Evolutionary conservation across 2,113 vertebrate species (phyloP).

Genomic region (Saimiri boliviensis): DNA sequence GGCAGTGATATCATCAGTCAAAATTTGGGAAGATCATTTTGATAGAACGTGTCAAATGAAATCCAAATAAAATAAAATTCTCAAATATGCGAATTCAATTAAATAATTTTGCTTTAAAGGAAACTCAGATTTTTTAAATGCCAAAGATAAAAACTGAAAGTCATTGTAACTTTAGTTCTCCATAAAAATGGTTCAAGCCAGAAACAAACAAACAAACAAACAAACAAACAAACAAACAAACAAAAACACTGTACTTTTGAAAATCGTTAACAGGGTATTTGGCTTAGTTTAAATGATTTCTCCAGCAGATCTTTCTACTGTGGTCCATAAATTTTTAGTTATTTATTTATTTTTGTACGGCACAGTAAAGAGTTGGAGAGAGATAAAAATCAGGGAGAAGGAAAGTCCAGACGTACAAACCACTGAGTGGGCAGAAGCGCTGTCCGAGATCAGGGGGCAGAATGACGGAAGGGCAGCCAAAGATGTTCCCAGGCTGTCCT

Average conservation of each 20-base stretch:
- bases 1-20: not conserved
- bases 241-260: not conserved
- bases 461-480: not conserved
- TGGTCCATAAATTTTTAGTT: not conserved
- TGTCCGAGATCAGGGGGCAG: not conserved
- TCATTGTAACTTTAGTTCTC: not conserved
- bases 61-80: not conserved
- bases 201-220: not conserved
- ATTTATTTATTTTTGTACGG: not conserved
- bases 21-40: not conserved
- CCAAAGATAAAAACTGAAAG: not conserved
- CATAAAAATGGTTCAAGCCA: not conserved
- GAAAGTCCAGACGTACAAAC: not conserved
- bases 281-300: constrained; percentile 3
- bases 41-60: not conserved
- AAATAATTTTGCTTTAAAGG: not conserved
- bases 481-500: too few relatives aligned
- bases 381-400: not conserved
- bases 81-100: not conserved
- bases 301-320: not conserved
- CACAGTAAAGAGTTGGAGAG: not conserved
- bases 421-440: not conserved
- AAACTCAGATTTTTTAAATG: not conserved
- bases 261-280: not conserved
- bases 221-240: not conserved